Percentiles rank a stretch among this genome's conserved stretches.
Evolutionary conservation across 2,113 vertebrate genomes (phyloP).

Genomic region (Carollia perspicillata): DNA sequence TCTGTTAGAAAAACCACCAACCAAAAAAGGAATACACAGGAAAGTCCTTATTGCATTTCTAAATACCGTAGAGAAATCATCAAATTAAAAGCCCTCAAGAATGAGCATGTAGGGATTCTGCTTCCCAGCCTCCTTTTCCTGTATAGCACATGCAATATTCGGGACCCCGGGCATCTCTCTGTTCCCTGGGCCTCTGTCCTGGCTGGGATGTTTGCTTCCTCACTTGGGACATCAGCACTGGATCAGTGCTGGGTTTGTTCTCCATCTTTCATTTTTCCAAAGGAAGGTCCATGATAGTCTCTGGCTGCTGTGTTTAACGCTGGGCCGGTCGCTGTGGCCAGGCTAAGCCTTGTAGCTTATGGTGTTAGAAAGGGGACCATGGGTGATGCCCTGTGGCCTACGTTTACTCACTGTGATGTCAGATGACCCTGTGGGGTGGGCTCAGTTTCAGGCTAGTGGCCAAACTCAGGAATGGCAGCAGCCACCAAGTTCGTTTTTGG

Average conservation of each 20-base stretch:
- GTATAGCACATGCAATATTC: fast-evolving
- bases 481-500: too few relatives aligned
- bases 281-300: not conserved
- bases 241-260: not conserved
- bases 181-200: not conserved
- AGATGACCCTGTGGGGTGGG: not conserved
- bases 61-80: not conserved
- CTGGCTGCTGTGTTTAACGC: not conserved
- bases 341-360: not conserved
- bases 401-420: not conserved
- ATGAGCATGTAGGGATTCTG: not conserved
- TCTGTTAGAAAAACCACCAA: not conserved
- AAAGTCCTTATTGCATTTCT: not conserved
- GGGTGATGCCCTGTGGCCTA: fast-evolving
- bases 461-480: not conserved
- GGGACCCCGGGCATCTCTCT: too few relatives aligned
- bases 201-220: not conserved
- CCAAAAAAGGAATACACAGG: not conserved
- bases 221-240: not conserved
- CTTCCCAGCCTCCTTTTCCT: not conserved
- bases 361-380: not conserved
- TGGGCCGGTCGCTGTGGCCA: not conserved
- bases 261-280: not conserved
- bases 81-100: not conserved
- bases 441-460: not conserved